These are phyloP conservation scores for Halictus quadricinctus DNA, from an alignment of 2,888 invertebrate species.

Conservation along the genomic window DNA sequence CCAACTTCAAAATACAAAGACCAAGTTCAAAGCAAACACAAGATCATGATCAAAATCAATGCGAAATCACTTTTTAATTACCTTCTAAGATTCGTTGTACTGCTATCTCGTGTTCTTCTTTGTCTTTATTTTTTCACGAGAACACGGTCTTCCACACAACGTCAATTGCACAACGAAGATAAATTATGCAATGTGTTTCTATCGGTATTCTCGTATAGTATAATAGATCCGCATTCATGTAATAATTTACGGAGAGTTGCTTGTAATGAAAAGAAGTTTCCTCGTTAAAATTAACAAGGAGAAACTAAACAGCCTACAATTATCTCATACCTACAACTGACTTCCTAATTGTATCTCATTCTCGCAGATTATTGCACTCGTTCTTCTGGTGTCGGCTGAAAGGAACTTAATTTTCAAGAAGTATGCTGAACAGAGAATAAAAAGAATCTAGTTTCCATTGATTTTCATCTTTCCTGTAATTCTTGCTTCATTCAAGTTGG, in stretches of 20 bases:
- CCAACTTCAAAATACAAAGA: too few species aligned
- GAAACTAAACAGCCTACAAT: slow-evolving; percentile 17
- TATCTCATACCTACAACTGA: slow-evolving; percentile 26
- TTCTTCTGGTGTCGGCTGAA: background rate
- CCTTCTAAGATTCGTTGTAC: background rate
- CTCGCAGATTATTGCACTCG: background rate
- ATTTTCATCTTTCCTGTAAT: background rate
- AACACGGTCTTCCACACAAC: background rate
- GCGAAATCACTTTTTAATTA: too few species aligned
- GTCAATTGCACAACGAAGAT: slow-evolving; percentile 27
- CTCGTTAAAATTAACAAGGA: slow-evolving; percentile 53
- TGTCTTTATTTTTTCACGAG: background rate
- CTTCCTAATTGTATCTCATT: slow-evolving; percentile 29
- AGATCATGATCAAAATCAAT: too few species aligned
- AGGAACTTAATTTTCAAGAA: slow-evolving; percentile 11
- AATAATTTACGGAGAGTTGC: slow-evolving; percentile 33
- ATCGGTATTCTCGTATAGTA: background rate
- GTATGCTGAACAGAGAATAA: background rate
- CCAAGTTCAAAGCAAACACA: too few species aligned
- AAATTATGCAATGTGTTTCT: slow-evolving; percentile 31
- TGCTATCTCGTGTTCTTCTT: background rate
- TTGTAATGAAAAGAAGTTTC: slow-evolving; percentile 23
- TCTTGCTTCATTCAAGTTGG: background rate
- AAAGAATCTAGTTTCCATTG: background rate
- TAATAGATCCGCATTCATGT: slow-evolving; percentile 15